These are phyloP conservation scores for Lagodon rhomboides DNA, from an alignment of 2,797 vertebrate genomes.

Conservation along the genomic window DNA sequence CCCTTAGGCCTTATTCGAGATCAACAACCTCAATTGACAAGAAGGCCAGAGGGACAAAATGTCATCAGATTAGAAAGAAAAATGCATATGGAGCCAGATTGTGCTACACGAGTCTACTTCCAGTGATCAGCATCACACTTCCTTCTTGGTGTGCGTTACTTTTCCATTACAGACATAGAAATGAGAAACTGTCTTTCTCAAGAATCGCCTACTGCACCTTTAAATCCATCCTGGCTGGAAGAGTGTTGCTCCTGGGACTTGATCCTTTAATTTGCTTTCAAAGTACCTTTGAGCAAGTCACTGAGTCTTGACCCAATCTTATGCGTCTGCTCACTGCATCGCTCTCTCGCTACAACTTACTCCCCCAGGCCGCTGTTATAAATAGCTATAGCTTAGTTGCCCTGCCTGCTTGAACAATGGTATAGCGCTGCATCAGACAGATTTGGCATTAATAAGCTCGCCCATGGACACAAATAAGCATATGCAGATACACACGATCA, in stretches of 20 bases:
- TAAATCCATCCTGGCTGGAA: slow-evolving; percentile 28
- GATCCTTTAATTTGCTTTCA: slow-evolving; percentile 65
- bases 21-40: too few species aligned
- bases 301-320: slow-evolving; percentile 60
- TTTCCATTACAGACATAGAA: too few species aligned
- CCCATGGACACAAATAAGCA: slow-evolving; percentile 47
- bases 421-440: slow-evolving; percentile 37
- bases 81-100: too few species aligned
- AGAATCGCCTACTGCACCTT: neutral
- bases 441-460: slow-evolving; percentile 38
- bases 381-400: slow-evolving; percentile 61
- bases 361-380: slow-evolving; percentile 61
- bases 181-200: too few species aligned
- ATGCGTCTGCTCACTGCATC: slow-evolving; percentile 55
- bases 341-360: slow-evolving; percentile 40
- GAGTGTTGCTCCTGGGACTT: slow-evolving; percentile 41
- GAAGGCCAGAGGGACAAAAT: too few species aligned
- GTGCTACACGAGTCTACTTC: too few species aligned
- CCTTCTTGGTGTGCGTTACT: too few species aligned
- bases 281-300: slow-evolving; percentile 59
- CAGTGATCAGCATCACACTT: too few species aligned
- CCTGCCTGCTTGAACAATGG: slow-evolving; percentile 42
- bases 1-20: too few species aligned
- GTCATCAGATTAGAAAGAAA: too few species aligned
- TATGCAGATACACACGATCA: slow-evolving; percentile 39